Evolutionary conservation across 1,140 invertebrate species (phyloP).

Genomic region (Drosophila hydei): DNA sequence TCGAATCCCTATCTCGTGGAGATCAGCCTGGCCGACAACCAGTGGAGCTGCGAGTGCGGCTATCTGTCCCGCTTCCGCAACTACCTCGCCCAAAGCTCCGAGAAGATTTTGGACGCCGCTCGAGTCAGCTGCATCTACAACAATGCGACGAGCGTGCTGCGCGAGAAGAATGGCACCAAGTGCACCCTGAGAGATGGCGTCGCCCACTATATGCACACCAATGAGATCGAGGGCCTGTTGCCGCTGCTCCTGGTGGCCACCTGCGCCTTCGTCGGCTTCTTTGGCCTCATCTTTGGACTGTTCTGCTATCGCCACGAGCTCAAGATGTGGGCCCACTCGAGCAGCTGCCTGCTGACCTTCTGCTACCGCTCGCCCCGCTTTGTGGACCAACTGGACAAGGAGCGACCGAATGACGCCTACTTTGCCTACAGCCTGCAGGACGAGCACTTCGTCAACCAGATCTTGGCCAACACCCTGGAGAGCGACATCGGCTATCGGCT

Average conservation of each 20-base stretch:
- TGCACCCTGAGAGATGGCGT: conserved; percentile 88
- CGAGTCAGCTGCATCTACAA: conserved; percentile 89
- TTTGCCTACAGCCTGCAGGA: conserved; percentile 96
- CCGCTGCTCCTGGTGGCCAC: conserved; percentile 90
- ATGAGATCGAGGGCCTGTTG: conserved; percentile 91
- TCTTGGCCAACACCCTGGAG: conserved; percentile 92
- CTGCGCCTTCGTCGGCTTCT: conserved; percentile 89
- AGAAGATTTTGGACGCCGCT: conserved; percentile 89
- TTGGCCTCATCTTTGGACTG: conserved; percentile 89
- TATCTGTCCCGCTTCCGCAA: conserved; percentile 90
- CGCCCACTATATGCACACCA: conserved; percentile 89
- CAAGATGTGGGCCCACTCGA: conserved; percentile 93
- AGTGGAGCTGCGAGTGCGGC: conserved; percentile 95
- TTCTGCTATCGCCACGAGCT: conserved; percentile 93
- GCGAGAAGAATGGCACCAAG: conserved; percentile 88
- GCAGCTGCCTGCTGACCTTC: conserved; percentile 90
- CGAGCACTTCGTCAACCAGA: conserved; percentile 93
- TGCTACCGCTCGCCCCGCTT: conserved; percentile 92
- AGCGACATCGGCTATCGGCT: conserved; percentile 91
- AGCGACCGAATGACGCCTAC: conserved; percentile 95
- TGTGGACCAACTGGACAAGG: conserved; percentile 89
- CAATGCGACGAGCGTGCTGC: conserved; percentile 87
- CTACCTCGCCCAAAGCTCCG: conserved; percentile 90
- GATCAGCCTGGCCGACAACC: conserved; percentile 92
- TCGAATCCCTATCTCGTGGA: conserved; percentile 91